A percentile compares a stretch with the other conserved stretches of the same genome.
Evolutionary conservation across 2,797 vertebrate genomes (phyloP).

Genomic region (Sebastes aleutianus): DNA sequence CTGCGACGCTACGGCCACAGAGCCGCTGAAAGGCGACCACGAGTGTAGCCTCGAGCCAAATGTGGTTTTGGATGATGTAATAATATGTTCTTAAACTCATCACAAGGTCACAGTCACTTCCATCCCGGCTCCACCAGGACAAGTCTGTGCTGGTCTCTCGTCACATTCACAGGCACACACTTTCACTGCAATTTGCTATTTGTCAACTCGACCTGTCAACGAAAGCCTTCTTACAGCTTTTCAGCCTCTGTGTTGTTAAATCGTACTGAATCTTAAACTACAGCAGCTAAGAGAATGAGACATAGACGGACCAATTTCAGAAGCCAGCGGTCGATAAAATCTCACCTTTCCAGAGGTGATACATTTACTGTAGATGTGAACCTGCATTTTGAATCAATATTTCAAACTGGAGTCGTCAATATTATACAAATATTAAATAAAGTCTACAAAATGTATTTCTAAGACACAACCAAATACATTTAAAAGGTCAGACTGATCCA

Average conservation of each 20-base stretch:
- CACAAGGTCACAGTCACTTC: conserved; percentile 26
- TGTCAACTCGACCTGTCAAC: neutral
- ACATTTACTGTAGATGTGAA: neutral
- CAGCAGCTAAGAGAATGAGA: neutral
- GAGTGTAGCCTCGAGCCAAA: neutral
- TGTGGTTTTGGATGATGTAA: conserved; percentile 5
- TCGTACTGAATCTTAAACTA: neutral
- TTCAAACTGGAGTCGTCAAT: neutral
- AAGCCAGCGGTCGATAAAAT: neutral
- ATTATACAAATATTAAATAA: neutral
- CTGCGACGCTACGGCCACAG: neutral
- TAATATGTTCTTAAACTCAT: conserved; percentile 7
- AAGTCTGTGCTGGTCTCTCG: conserved; percentile 15
- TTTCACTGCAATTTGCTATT: neutral
- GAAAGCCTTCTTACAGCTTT: neutral
- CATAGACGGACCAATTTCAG: neutral
- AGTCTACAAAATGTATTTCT: neutral
- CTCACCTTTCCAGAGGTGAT: neutral
- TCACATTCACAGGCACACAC: conserved; percentile 8
- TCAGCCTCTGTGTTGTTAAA: neutral
- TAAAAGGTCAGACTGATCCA: neutral
- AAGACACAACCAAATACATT: neutral
- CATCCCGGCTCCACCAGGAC: neutral
- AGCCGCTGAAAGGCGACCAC: neutral
- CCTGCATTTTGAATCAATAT: neutral